Percentiles rank a stretch among this genome's conserved stretches.
Evolutionary conservation across 2,888 invertebrate species (phyloP).

Genomic region (Pyrrhia umbra): DNA sequence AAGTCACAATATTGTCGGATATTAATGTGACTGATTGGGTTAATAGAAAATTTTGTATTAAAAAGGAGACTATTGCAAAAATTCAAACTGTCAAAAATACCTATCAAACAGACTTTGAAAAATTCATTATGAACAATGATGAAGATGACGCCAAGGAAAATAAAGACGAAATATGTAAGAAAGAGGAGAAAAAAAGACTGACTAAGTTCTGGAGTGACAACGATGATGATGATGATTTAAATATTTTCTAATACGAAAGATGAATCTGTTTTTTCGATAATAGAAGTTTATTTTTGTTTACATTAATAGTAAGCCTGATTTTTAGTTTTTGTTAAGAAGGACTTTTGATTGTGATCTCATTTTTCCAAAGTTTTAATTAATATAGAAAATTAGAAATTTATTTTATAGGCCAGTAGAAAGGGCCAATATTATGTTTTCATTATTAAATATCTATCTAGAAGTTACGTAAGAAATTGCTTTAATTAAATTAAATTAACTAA

Average conservation of each 20-base stretch:
- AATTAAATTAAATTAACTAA: too few relatives aligned
- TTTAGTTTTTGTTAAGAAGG: neutral
- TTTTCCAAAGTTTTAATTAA: neutral
- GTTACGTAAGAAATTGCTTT: too few relatives aligned
- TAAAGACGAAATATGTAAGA: neutral
- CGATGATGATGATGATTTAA: too few relatives aligned
- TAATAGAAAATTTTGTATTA: neutral
- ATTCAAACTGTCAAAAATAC: neutral
- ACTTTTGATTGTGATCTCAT: neutral
- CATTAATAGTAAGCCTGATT: neutral
- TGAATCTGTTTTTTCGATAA: too few relatives aligned
- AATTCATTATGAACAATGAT: neutral
- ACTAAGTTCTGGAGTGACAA: neutral
- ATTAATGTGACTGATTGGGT: conserved; percentile 7
- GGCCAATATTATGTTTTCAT: too few relatives aligned
- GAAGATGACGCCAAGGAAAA: conserved; percentile 1
- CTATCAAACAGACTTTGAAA: neutral
- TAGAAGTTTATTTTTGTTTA: neutral
- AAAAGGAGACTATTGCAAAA: neutral
- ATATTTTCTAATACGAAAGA: neutral
- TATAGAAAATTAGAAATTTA: too few relatives aligned
- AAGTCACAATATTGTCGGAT: neutral
- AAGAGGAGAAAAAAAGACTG: neutral
- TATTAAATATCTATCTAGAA: too few relatives aligned
- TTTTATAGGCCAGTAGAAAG: too few relatives aligned